Evolutionary conservation across 2,888 invertebrate genomes (phyloP).

Genomic region (Lymantria dispar): DNA sequence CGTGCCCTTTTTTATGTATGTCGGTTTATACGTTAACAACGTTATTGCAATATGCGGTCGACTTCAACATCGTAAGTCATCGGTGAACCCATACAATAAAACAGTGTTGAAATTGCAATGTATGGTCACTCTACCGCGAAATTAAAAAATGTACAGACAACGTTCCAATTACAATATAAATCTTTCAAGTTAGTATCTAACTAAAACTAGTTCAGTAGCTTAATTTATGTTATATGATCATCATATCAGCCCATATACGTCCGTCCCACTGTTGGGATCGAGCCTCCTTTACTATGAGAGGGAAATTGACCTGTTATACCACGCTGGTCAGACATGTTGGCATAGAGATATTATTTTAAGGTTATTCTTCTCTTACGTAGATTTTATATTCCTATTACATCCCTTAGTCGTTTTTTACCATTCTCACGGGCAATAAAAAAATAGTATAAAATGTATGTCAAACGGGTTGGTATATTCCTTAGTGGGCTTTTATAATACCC

Average conservation of each 20-base stretch:
- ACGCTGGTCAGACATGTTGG: no score
- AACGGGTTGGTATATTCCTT: neutral
- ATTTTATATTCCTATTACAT: neutral
- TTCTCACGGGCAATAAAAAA: no score
- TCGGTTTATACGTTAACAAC: conserved; percentile 40
- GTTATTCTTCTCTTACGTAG: no score
- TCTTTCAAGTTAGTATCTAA: neutral
- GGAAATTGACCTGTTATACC: no score
- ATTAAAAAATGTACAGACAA: conserved; percentile 36
- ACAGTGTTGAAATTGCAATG: conserved; percentile 26
- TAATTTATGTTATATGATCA: no score
- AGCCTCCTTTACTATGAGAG: no score
- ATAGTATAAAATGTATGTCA: neutral
- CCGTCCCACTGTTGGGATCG: no score
- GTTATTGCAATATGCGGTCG: conserved; percentile 52
- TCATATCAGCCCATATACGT: no score
- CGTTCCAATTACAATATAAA: conserved; percentile 16
- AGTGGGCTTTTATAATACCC: no score
- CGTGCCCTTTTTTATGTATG: conserved; percentile 49
- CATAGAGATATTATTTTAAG: no score
- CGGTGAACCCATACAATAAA: conserved; percentile 22
- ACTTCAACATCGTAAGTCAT: conserved; percentile 23
- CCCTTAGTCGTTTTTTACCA: no score
- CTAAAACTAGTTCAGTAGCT: conserved; percentile 1
- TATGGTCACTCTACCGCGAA: conserved; percentile 28